Evolutionary conservation across 1,140 invertebrate genomes (phyloP), one percentile per base, ranked within the genome.

Genomic region (Parasteatoda tepidariorum): DNA sequence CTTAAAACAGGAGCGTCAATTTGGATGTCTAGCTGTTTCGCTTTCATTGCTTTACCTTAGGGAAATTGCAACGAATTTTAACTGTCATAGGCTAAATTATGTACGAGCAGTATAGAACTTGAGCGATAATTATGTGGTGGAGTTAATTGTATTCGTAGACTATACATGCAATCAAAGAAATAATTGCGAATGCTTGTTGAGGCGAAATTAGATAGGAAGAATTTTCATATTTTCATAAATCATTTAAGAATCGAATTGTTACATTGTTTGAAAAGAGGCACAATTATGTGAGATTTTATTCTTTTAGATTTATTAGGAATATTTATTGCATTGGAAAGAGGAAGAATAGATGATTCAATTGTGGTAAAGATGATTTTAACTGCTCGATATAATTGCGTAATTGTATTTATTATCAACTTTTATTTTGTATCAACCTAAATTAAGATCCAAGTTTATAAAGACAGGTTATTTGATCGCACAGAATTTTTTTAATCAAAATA

Each of bases 1-100:
- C 54, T 73, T 33, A 13, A 73, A 30, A 73, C 54, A 71, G 22
- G 28, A 0, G 26, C 48, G 70, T 57, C 70, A 73, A 59, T 73
- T 73, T 59, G 48, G 31, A 34, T 33, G 28, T 48, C 13, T 13
- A 41, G 38, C 38, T 41, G 41, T n/a, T 41, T 41, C 38, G 26
- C 18, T 28, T 73, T 73, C 48, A 55, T 26, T 28, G 0, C 41
- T 54, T n/a, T 11, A n/a, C 18, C 70, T 73, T 33, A 11, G 13
- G 70, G 55, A 30, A 73, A 73, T 57, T 57, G 34, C 70, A 15
- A 9, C n/a, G 48, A 4, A 54, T 28, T 54, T 48, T 9, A 73
- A 73, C 48, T 73, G 70, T 33, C 70, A 73, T 57, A 73, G 70
- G 70, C 48, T 57, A 73, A 73, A 73, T 73, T 73, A 73, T 73